phyloP scores from a whole-genome alignment of 2,888 invertebrate genomes.

The Melikaiella ostensackeni region DNA sequence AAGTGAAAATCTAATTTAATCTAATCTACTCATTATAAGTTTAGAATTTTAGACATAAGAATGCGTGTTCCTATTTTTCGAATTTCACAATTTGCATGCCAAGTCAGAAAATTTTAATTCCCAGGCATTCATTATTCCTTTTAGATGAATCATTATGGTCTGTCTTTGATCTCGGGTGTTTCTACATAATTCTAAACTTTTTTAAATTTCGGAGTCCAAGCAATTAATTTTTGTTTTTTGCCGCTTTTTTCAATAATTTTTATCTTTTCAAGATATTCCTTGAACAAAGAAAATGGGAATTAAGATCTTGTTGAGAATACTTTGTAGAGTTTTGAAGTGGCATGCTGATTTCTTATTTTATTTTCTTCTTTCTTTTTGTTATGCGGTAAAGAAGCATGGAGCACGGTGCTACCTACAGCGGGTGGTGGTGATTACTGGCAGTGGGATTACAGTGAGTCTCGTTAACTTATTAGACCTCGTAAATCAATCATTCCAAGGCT shows the following conservation, averaged over 20 bases:
- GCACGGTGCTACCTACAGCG: constrained; percentile 75
- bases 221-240: too few species aligned
- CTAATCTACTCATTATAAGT: too few species aligned
- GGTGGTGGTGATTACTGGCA: constrained; percentile 75
- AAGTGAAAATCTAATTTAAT: too few species aligned
- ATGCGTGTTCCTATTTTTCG: neutral
- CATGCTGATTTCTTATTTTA: constrained; percentile 63
- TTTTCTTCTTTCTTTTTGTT: constrained; percentile 67
- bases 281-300: neutral
- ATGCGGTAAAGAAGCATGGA: constrained; percentile 75
- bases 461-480: constrained; percentile 56
- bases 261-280: neutral
- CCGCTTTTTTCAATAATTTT: too few species aligned
- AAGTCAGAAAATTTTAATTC: neutral
- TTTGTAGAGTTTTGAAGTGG: constrained; percentile 7
- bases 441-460: constrained; percentile 75
- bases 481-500: constrained; percentile 28
- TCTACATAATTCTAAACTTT: too few species aligned
- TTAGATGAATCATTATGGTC: too few species aligned
- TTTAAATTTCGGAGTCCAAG: too few species aligned
- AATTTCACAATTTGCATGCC: neutral
- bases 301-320: neutral
- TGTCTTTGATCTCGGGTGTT: too few species aligned
- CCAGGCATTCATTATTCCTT: neutral
- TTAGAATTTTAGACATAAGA: neutral